Percentiles rank a stretch among this genome's conserved stretches.
These are phyloP conservation scores for Eidolon helvum DNA, from an alignment of 2,113 vertebrate genomes.

Conservation along the genomic window DNA sequence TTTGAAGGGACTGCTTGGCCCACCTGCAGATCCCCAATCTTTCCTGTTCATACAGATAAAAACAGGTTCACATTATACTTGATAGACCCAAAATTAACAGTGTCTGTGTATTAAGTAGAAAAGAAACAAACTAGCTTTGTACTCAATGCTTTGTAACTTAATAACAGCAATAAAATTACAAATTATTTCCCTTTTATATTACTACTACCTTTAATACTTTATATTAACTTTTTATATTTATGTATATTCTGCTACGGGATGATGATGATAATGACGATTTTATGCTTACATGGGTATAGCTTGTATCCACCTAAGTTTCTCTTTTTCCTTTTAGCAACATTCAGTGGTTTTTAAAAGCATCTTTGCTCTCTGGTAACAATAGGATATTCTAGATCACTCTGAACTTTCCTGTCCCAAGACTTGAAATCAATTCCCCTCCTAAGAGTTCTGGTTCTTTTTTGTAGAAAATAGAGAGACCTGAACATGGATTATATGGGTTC, in stretches of 20 bases:
- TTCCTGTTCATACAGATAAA: background rate
- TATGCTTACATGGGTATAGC: background rate
- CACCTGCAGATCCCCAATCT: background rate
- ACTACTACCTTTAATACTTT: background rate
- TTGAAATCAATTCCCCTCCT: background rate
- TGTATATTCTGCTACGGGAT: background rate
- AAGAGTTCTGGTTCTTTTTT: background rate
- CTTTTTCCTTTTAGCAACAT: background rate
- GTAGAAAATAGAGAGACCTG: background rate
- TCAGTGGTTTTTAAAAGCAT: background rate
- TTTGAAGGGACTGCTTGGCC: background rate
- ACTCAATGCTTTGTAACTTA: background rate
- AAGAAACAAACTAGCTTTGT: background rate
- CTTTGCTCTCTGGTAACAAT: background rate
- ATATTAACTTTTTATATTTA: background rate
- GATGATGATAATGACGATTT: background rate
- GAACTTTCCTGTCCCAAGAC: background rate
- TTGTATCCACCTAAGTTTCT: background rate
- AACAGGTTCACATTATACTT: background rate
- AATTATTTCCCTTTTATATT: background rate
- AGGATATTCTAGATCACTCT: background rate
- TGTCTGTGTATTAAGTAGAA: background rate
- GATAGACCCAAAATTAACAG: background rate
- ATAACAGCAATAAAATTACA: background rate
- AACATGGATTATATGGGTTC: background rate